Conservation (phyloP, 2,797 vertebrate genomes). For the Lophura swinhoii region DNA sequence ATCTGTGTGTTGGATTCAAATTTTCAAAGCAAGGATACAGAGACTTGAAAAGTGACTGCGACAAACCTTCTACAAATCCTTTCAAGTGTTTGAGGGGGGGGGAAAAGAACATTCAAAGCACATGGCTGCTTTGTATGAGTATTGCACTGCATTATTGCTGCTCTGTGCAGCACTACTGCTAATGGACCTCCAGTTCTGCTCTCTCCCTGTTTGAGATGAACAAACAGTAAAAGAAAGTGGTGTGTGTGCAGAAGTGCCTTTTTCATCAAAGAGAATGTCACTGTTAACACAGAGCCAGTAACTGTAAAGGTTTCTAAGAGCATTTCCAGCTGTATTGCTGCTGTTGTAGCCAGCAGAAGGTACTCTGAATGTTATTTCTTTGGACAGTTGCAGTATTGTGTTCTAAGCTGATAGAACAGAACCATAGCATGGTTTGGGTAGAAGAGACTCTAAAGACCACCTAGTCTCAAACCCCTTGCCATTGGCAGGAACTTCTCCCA, state of each 20-base stretch:
- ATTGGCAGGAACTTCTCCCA: background rate
- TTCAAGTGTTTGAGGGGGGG: background rate
- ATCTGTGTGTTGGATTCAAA: background rate
- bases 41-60: background rate
- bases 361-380: background rate
- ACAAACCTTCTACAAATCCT: background rate
- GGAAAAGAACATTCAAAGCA: background rate
- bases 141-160: rapidly evolving
- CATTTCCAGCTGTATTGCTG: background rate
- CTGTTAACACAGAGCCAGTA: background rate
- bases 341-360: background rate
- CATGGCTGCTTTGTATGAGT: background rate
- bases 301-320: background rate
- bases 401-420: background rate
- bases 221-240: background rate
- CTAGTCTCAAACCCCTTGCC: background rate
- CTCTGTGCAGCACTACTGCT: background rate
- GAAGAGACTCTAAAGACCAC: background rate
- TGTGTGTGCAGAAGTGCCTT: background rate
- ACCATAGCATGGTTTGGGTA: background rate
- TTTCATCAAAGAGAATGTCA: background rate
- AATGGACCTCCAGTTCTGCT: background rate
- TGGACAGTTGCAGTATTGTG: background rate
- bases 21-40: background rate
- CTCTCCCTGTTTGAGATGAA: background rate